Percentiles rank a stretch among this genome's conserved stretches.
Evolutionary conservation across 2,888 invertebrate genomes (phyloP).

Genomic region (Agrotis segetum): DNA sequence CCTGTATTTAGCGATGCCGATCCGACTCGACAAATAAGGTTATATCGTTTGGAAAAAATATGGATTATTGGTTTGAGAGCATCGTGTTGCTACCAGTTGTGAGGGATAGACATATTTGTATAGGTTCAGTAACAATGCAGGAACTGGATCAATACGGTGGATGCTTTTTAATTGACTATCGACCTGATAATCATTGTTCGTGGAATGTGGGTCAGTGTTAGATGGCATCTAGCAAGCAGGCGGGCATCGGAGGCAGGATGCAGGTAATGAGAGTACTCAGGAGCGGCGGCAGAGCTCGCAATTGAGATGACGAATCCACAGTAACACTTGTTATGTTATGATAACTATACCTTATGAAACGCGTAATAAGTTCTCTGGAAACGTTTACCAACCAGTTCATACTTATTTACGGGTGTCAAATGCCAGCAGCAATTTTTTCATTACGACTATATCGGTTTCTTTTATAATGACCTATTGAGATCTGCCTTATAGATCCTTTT

Average conservation of each 20-base stretch:
- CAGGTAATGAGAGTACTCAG: conserved; percentile 76
- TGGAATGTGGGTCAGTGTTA: conserved; percentile 86
- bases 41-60: conserved; percentile 85
- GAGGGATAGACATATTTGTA: conserved; percentile 54
- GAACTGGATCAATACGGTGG: conserved; percentile 70
- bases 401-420: conserved; percentile 20
- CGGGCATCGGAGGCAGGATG: conserved; percentile 81
- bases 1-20: conserved; percentile 87
- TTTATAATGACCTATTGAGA: not conserved
- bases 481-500: not conserved
- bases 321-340: conserved; percentile 42
- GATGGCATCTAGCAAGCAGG: conserved; percentile 68
- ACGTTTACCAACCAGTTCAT: conserved; percentile 29
- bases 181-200: conserved; percentile 79
- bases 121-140: conserved; percentile 61
- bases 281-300: conserved; percentile 58
- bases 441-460: not conserved
- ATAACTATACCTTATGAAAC: conserved; percentile 41
- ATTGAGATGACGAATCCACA: conserved; percentile 68
- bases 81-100: conserved; percentile 62
- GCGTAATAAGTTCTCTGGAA: conserved; percentile 30
- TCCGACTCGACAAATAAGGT: conserved; percentile 86
- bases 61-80: conserved; percentile 82
- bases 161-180: conserved; percentile 81
- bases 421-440: conserved; percentile 16